phyloP scores from a whole-genome alignment of 1,140 invertebrate species.

The Monochamus saltuarius region DNA sequence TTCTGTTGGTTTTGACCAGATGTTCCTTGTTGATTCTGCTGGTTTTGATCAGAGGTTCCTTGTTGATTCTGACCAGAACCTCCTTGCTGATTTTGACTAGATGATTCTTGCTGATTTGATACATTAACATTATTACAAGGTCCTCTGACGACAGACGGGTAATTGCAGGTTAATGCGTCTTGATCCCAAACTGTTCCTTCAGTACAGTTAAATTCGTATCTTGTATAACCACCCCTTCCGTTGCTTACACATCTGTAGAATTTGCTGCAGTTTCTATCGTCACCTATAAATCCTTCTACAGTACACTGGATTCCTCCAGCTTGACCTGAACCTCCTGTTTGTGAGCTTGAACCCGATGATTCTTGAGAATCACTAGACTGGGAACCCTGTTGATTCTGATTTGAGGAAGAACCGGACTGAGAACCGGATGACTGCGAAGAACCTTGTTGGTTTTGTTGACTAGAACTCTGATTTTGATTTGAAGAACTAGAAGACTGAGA shows the following conservation, averaged over 20 bases:
- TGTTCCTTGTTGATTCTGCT: constrained; percentile 13
- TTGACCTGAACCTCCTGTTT: no score
- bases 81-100: constrained; percentile 18
- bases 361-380: constrained; percentile 9
- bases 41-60: neutral
- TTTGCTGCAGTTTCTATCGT: constrained; percentile 62
- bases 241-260: constrained; percentile 68
- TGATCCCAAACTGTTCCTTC: constrained; percentile 58
- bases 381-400: constrained; percentile 21
- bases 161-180: constrained; percentile 54
- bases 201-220: constrained; percentile 64
- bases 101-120: constrained; percentile 4
- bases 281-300: constrained; percentile 49
- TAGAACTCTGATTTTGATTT: constrained; percentile 18
- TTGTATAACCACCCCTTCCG: constrained; percentile 55
- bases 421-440: constrained; percentile 15
- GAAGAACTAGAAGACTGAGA: constrained; percentile 18
- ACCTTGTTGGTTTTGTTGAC: constrained; percentile 19
- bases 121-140: no score
- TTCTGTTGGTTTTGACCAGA: constrained; percentile 9
- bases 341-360: constrained; percentile 4
- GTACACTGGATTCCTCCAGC: no score
- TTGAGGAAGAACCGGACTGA: constrained; percentile 9
- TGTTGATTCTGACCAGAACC: constrained; percentile 24
- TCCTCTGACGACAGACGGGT: constrained; percentile 36